Conservation (phyloP, 2,797 vertebrate species). For the Sebastes itinus region DNA sequence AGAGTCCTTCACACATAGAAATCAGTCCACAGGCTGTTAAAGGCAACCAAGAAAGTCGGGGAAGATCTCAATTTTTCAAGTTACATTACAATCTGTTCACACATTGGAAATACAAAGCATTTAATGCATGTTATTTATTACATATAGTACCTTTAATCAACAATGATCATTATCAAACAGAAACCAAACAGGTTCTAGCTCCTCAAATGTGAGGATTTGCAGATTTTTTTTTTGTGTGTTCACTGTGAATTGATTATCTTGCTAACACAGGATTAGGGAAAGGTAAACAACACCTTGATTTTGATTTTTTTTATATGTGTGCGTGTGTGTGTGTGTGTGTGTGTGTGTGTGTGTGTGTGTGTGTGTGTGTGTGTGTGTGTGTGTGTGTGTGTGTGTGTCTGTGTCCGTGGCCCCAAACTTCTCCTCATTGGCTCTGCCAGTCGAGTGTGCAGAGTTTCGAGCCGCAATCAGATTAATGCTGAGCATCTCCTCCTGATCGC, state of each 20-base stretch:
- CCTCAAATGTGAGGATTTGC: background rate
- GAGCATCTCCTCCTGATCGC: slow-evolving; percentile 54
- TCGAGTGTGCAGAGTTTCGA: slow-evolving; percentile 29
- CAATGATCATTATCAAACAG: too few relatives aligned
- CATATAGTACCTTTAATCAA: too few relatives aligned
- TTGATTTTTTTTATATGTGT: background rate
- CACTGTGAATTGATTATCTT: background rate
- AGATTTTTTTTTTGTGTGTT: background rate
- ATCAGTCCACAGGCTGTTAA: too few relatives aligned
- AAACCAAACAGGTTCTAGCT: too few relatives aligned
- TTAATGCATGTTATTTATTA: too few relatives aligned
- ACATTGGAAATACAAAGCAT: too few relatives aligned
- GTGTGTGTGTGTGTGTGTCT: background rate
- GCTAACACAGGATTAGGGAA: background rate
- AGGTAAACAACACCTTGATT: background rate
- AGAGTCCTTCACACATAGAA: too few relatives aligned
- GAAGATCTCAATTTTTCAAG: too few relatives aligned
- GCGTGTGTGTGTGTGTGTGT: background rate
- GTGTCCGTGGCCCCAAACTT: background rate
- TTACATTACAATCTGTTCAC: too few relatives aligned
- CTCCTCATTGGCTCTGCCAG: slow-evolving; percentile 1
- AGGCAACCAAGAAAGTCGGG: too few relatives aligned
- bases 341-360: too few relatives aligned
- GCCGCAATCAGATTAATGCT: slow-evolving; percentile 45
- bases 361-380: background rate